Conservation (phyloP, 2,888 invertebrate genomes). For the Heteromurus nitidus region DNA sequence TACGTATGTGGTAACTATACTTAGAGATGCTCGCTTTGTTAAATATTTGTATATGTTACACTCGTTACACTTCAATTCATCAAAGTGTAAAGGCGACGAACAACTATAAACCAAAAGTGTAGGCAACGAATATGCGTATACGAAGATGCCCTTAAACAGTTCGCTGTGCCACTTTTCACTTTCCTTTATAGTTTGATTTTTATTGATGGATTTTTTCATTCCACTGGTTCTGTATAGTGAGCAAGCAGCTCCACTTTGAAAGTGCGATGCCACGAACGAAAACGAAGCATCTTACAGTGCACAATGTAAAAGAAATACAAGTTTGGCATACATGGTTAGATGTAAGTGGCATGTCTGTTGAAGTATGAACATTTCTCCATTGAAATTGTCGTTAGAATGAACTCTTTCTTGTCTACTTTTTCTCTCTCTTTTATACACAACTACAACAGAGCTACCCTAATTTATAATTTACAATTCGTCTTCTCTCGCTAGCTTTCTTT, state of each 20-base stretch:
- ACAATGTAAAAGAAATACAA: background rate
- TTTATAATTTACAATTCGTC: conserved; percentile 58
- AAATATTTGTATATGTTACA: no score
- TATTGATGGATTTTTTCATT: background rate
- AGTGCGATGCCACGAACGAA: background rate
- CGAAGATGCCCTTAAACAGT: background rate
- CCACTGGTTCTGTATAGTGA: background rate
- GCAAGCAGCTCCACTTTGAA: background rate
- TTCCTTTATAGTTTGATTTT: background rate
- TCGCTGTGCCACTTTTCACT: background rate
- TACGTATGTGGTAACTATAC: no score
- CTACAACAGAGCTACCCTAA: conserved; percentile 22
- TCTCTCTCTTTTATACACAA: no score
- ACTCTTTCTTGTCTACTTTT: conserved; percentile 15
- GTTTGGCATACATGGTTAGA: conserved; percentile 4
- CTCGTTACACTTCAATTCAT: no score
- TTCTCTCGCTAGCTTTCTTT: background rate
- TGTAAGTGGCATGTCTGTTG: conserved; percentile 1
- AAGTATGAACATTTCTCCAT: conserved; percentile 16
- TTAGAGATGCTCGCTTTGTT: no score
- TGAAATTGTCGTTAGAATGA: conserved; percentile 29
- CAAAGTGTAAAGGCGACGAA: no score
- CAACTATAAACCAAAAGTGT: no score
- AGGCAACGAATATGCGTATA: background rate
- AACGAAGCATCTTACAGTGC: background rate